Base-by-base conservation (phyloP, 2,113 vertebrate species). In the Lepisosteus oculatus region DNA sequence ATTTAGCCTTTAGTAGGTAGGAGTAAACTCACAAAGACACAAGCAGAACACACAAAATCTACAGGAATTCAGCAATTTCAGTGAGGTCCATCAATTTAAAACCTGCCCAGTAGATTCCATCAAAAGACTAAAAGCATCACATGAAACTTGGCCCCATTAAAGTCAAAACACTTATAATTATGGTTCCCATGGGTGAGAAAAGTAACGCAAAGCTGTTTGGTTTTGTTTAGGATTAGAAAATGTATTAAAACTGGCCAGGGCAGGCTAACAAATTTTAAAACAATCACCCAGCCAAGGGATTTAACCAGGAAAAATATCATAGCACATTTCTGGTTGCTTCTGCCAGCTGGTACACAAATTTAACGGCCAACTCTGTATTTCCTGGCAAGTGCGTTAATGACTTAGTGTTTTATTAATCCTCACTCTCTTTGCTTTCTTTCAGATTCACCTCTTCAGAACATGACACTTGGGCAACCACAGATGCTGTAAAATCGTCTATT, bases 181-280 rank as follows among this genome's bases (percentile, higher is more conserved):
- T 59, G n/a, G 9, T 59, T 59, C 57, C 12, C 12, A 15, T 13
- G 2, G 57, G 57, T 8, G 5, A 59, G 12, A 4, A 59, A 59
- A 59, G 57, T 15, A 13, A n/a, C 14, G 5, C 14, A 59, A 59
- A 59, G n/a, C 57, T 59, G 57, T 15, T 59, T 59, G 57, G 0
- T 59, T 59, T 59, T 59, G 57, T 59, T 59, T 59, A 59, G 57
- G 57, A 14, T 59, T 59, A 59, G 12, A 15, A 59, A 59, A n/a
- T 5, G 57, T 51, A 59, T n/a, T 59, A 13, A 59, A 59, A 59
- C 14, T 59, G 9, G 57, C 57, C 11, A n/a, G 57, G 11, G 9
- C 14, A 13, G 14, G 4, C n/a, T n/a, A 13, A 59, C 5, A 59
- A 11, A 59, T 15, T 13, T 15, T 13, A 59, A 59, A 8, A 11